These are phyloP conservation scores for Unio pictorum DNA, from an alignment of 2,888 invertebrate genomes.

Conservation along the genomic window DNA sequence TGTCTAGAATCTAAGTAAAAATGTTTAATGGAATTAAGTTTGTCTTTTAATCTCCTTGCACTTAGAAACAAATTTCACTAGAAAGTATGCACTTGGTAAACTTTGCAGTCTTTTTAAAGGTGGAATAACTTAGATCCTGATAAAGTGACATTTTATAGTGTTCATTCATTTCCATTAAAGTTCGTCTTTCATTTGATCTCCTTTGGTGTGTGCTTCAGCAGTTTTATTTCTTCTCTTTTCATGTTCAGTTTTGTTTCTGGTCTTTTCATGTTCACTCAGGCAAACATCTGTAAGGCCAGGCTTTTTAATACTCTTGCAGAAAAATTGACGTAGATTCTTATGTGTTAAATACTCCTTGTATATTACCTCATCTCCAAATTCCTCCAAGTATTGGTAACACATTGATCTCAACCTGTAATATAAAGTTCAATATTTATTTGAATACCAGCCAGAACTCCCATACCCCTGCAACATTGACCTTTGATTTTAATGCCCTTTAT, in stretches of 20 bases:
- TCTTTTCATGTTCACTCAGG: slow-evolving; percentile 4
- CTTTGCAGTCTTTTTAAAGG: too few relatives aligned
- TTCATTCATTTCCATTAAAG: too few relatives aligned
- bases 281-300: slow-evolving; percentile 32
- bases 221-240: slow-evolving; percentile 19
- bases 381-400: slow-evolving; percentile 63
- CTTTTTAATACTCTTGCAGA: slow-evolving; percentile 50
- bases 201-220: neutral
- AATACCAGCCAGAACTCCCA: neutral
- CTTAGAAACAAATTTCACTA: too few relatives aligned
- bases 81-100: too few relatives aligned
- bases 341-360: slow-evolving; percentile 47
- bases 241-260: slow-evolving; percentile 18
- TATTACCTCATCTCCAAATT: slow-evolving; percentile 65
- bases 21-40: too few relatives aligned
- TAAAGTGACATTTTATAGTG: too few relatives aligned
- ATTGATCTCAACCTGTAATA: slow-evolving; percentile 55
- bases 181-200: too few relatives aligned
- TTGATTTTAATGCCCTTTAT: too few relatives aligned
- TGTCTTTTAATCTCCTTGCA: too few relatives aligned
- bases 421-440: slow-evolving; percentile 1
- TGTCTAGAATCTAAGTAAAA: too few relatives aligned
- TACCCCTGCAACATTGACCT: neutral
- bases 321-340: slow-evolving; percentile 38
- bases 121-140: too few relatives aligned